phyloP scores from a whole-genome alignment of 2,888 invertebrate species.

The Nudaria mundana region DNA sequence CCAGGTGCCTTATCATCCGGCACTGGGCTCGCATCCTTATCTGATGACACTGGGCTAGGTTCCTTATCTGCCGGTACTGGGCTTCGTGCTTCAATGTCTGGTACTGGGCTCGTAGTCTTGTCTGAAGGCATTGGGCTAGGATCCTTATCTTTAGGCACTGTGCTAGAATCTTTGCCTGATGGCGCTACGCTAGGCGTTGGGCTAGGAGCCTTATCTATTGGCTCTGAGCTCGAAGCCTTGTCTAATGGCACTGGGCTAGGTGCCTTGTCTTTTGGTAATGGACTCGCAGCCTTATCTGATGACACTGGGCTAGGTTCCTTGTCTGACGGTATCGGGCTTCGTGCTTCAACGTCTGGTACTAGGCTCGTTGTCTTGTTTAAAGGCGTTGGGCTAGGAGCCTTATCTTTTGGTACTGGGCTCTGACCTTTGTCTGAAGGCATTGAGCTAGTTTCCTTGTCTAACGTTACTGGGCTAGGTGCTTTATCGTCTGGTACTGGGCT shows the following conservation, averaged over 20 bases:
- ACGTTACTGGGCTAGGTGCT: not conserved
- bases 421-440: not conserved
- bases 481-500: conserved; percentile 7
- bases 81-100: conserved; percentile 7
- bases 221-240: conserved; percentile 6
- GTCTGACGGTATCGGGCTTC: not conserved
- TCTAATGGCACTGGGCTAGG: conserved; percentile 21
- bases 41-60: not conserved
- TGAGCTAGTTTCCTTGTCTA: not conserved
- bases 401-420: conserved; percentile 1
- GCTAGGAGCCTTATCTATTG: conserved; percentile 3
- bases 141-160: not conserved
- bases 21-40: not conserved
- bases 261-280: conserved; percentile 13
- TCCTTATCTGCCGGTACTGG: conserved; percentile 2
- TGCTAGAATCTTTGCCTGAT: not conserved
- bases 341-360: not conserved
- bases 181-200: conserved; percentile 4
- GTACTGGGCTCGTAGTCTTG: conserved; percentile 8
- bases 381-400: conserved; percentile 1
- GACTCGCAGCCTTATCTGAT: not conserved
- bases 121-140: conserved; percentile 5
- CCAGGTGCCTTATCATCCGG: not conserved
- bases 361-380: not conserved
- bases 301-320: not conserved